Percentiles rank a stretch among this genome's conserved stretches.
These are phyloP conservation scores for Petrocephalus schoutedeni DNA, from an alignment of 2,797 vertebrate species.

Conservation along the genomic window DNA sequence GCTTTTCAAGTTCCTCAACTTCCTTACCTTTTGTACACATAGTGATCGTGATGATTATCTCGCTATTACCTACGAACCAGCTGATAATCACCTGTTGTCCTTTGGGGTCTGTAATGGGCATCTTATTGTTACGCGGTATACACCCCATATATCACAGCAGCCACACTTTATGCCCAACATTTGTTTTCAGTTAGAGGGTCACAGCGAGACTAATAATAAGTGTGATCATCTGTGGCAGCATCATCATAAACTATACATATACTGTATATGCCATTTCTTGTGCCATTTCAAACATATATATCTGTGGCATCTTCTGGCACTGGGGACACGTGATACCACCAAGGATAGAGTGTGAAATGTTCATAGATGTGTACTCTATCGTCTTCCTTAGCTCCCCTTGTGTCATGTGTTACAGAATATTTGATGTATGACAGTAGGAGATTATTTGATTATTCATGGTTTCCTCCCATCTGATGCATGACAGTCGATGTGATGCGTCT, in stretches of 20 bases:
- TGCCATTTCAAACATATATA: neutral
- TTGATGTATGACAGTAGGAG: neutral
- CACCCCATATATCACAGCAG: neutral
- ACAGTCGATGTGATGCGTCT: neutral
- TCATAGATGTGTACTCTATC: neutral
- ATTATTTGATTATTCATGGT: neutral
- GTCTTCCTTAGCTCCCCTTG: neutral
- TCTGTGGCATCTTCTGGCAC: neutral
- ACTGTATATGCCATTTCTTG: no score
- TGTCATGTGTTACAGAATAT: neutral
- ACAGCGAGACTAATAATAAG: neutral
- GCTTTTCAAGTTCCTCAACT: neutral
- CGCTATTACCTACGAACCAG: neutral
- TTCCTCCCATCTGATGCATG: neutral
- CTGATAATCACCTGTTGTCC: neutral
- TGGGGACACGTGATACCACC: neutral
- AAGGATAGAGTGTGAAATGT: neutral
- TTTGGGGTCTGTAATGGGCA: neutral
- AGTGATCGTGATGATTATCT: neutral
- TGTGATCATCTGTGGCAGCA: neutral
- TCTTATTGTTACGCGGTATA: neutral
- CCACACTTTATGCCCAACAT: neutral
- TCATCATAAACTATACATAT: neutral
- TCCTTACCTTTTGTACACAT: neutral
- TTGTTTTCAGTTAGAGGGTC: neutral